Conservation (phyloP, 2,797 vertebrate genomes). For the Schizopygopsis malacanthus region DNA sequence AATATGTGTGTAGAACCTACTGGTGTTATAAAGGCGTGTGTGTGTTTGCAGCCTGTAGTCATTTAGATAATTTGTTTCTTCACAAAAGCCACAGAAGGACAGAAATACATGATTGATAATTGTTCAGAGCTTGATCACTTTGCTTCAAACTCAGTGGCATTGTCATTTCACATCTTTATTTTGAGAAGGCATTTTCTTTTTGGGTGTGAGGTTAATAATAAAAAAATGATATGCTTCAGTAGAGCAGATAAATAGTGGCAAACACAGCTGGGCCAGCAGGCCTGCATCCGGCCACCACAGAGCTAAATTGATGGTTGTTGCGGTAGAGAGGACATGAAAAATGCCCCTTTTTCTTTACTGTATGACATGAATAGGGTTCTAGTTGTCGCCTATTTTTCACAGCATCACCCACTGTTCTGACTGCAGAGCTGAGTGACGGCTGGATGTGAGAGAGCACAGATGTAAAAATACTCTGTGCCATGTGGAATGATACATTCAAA, state of each 20-base stretch:
- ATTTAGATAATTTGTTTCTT: not conserved
- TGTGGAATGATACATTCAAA: conserved; percentile 28
- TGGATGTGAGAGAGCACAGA: conserved; percentile 65
- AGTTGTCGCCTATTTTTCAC: conserved; percentile 66
- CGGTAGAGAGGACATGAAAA: conserved; percentile 67
- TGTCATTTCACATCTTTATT: conserved; percentile 81
- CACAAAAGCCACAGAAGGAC: conserved; percentile 61
- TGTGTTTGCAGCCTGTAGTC: conserved; percentile 1
- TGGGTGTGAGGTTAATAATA: conserved; percentile 77
- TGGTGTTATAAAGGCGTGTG: not conserved
- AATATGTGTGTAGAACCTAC: conserved; percentile 65
- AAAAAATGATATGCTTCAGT: conserved; percentile 79
- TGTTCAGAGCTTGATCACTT: conserved; percentile 72
- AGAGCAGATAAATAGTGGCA: conserved; percentile 78
- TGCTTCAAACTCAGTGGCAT: conserved; percentile 65
- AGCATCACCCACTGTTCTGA: conserved; percentile 57
- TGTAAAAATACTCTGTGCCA: conserved; percentile 63
- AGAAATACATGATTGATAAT: conserved; percentile 72
- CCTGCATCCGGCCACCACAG: conserved; percentile 73
- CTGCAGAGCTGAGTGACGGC: conserved; percentile 67
- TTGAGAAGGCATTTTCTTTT: conserved; percentile 67
- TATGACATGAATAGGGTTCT: conserved; percentile 81
- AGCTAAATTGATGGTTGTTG: conserved; percentile 77
- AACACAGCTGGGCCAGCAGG: conserved; percentile 74
- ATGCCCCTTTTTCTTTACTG: conserved; percentile 68